Evolutionary conservation across 1,140 invertebrate species (phyloP), one percentile per base, ranked within the genome.

Genomic region (Drosophila erecta): DNA sequence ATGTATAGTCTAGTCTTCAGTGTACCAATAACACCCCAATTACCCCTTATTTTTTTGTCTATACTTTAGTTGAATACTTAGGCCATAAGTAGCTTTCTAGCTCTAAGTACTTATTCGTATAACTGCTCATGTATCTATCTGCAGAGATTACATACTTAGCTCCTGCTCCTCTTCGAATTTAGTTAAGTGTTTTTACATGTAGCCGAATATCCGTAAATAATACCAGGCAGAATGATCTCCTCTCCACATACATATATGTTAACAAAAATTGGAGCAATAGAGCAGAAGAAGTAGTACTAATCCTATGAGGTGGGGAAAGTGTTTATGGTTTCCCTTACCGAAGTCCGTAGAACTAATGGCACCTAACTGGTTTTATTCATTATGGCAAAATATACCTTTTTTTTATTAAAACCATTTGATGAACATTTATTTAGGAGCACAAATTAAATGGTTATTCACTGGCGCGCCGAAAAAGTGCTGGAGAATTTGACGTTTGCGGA

Each of bases 1-100:
- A 57, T 86, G 70, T 87, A 89, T 83, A 87, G 79, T 87, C 78
- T 86, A 86, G 74, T 86, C 81, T 81, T 78, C 69, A 81, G 80
- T 76, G 83, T 79, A 87, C 65, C 72, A 84, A 85, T 30, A 24
- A 40, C 24, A 15, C 24, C 43, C 44, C 22, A 8, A 17, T 17
- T 17, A n/a, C 12, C 24, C 50, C 53, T 33, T 44, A 43, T 44
- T 71, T 73, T 74, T 62, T 73, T 37, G 49, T 73, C 57, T 51
- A 51, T 64, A 55, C 43, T 74, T 74, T 74, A 74, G 70, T 74
- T 64, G 38, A 74, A 64, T 74, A 62, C 27, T 10, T 74, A 74
- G 70, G 11, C n/a, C 17, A 15, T 69, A 70, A 70, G 66, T 74
- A 73, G 59, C 59, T 64, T 56, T 22, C 37, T 74, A 74, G 58